Evolutionary conservation across 2,888 invertebrate genomes (phyloP).

Genomic region (Cerastoderma edule): DNA sequence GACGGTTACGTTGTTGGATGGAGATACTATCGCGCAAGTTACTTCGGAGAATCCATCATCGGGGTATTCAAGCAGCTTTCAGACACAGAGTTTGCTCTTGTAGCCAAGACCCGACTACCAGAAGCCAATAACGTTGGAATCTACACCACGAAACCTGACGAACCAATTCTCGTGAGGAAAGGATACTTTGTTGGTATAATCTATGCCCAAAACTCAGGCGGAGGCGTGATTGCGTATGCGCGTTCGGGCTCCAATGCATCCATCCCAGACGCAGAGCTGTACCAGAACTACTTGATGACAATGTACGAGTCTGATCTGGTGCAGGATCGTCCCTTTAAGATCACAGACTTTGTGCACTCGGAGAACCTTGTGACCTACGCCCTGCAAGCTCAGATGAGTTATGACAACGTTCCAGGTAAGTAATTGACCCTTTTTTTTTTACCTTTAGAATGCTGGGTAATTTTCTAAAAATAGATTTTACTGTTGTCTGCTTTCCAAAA

Average conservation of each 20-base stretch:
- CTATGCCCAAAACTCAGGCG: constrained; percentile 65
- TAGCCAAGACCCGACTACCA: constrained; percentile 71
- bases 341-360: constrained; percentile 57
- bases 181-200: constrained; percentile 82
- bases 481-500: too few species aligned
- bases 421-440: constrained; percentile 1
- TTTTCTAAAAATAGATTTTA: too few species aligned
- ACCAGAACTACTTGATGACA: constrained; percentile 74
- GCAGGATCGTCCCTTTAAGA: constrained; percentile 65
- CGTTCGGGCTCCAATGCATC: constrained; percentile 56
- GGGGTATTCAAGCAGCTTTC: constrained; percentile 77
- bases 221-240: constrained; percentile 76
- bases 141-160: constrained; percentile 56
- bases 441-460: too few species aligned
- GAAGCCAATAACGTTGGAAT: constrained; percentile 65
- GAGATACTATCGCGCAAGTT: constrained; percentile 75
- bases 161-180: constrained; percentile 70
- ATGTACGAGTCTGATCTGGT: constrained; percentile 73
- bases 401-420: constrained; percentile 61
- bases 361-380: constrained; percentile 73
- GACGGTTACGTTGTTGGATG: constrained; percentile 75
- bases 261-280: constrained; percentile 69
- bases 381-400: constrained; percentile 74
- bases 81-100: constrained; percentile 71
- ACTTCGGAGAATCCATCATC: constrained; percentile 72